phyloP scores from a whole-genome alignment of 2,888 invertebrate species.

The Zootermopsis nevadensis region DNA sequence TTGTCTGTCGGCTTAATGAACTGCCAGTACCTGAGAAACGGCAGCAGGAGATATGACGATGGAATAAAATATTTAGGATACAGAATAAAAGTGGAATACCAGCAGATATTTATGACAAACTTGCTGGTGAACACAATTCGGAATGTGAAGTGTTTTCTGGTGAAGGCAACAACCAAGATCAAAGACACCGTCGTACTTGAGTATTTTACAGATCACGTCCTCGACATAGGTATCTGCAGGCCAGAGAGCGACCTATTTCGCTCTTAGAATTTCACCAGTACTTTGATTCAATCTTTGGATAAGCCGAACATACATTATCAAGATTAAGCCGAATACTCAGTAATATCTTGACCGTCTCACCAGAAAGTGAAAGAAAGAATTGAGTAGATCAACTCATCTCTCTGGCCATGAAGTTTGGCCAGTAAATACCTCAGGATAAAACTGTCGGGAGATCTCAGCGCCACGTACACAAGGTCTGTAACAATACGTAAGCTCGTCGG shows the following conservation, averaged over 20 bases:
- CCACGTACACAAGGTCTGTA: too few relatives aligned
- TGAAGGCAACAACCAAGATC: background rate
- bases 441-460: too few relatives aligned
- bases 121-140: background rate
- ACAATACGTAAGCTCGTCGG: too few relatives aligned
- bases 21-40: too few relatives aligned
- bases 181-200: constrained; percentile 10
- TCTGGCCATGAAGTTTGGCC: too few relatives aligned
- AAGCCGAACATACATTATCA: background rate
- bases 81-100: too few relatives aligned
- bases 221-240: background rate
- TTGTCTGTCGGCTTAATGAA: too few relatives aligned
- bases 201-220: background rate
- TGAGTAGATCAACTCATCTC: background rate
- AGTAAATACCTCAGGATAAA: too few relatives aligned
- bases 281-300: background rate
- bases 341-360: background rate
- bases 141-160: too few relatives aligned
- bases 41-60: too few relatives aligned
- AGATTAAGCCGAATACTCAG: background rate
- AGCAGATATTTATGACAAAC: too few relatives aligned
- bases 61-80: too few relatives aligned
- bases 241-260: background rate
- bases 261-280: background rate
- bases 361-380: background rate